Conservation (phyloP, 2,113 vertebrate genomes). For the Crypturellus undulatus region DNA sequence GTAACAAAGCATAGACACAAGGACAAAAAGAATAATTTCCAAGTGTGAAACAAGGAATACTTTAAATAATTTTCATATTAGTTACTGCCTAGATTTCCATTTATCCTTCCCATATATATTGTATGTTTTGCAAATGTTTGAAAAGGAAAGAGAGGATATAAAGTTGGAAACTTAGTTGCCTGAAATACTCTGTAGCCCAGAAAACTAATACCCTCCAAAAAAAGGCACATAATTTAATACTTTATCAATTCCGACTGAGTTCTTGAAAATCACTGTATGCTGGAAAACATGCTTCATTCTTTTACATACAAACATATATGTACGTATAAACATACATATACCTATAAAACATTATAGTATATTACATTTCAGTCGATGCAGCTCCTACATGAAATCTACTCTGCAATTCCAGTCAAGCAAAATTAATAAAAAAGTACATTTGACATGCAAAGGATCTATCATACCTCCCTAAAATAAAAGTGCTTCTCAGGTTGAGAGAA, state of each 20-base stretch:
- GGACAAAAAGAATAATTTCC: not conserved
- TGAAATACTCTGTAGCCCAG: not conserved
- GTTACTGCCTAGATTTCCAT: not conserved
- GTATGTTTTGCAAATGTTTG: not conserved
- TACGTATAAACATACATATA: rapidly evolving
- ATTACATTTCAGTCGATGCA: rapidly evolving
- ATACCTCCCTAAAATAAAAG: not conserved
- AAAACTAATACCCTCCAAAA: not conserved
- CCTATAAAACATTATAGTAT: not conserved
- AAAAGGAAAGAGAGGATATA: not conserved
- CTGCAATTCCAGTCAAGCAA: not conserved
- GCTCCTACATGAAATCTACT: not conserved
- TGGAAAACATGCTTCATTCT: too few species aligned
- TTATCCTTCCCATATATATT: not conserved
- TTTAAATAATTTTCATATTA: not conserved
- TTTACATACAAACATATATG: too few species aligned
- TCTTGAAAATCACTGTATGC: too few species aligned
- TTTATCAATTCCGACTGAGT: too few species aligned
- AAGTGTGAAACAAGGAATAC: not conserved
- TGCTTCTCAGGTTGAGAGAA: not conserved
- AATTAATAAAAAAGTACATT: not conserved
- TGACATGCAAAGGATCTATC: not conserved
- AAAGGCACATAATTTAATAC: too few species aligned
- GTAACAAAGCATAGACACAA: not conserved
- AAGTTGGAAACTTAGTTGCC: not conserved